Evolutionary conservation across 2,888 invertebrate genomes (phyloP).

Genomic region (Drosophila barbarae): DNA sequence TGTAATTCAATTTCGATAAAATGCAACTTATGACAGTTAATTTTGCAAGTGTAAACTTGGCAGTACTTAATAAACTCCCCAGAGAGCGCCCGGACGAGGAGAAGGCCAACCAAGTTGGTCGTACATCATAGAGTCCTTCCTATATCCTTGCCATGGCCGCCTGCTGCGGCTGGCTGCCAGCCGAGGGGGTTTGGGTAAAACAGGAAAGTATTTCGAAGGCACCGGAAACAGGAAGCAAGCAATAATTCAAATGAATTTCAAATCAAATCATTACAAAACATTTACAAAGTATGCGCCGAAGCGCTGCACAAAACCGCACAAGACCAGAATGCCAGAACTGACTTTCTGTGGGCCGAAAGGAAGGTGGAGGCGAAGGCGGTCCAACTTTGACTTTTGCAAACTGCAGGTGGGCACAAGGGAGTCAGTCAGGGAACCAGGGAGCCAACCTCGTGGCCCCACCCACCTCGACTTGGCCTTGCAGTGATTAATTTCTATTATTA

Average conservation of each 20-base stretch:
- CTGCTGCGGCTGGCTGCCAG: conserved; percentile 37
- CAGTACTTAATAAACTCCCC: conserved; percentile 71
- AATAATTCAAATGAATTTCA: conserved; percentile 79
- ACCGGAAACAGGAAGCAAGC: conserved; percentile 78
- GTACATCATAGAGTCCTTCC: conserved; percentile 66
- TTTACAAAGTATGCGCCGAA: conserved; percentile 73
- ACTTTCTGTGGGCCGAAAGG: neutral
- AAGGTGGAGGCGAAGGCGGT: neutral
- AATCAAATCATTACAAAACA: conserved; percentile 78
- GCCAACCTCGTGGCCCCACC: neutral
- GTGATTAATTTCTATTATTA: conserved; percentile 74
- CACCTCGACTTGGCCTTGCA: conserved; percentile 21
- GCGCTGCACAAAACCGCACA: conserved; percentile 70
- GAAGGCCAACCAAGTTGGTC: conserved; percentile 55
- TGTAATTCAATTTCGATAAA: neutral
- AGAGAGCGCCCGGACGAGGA: conserved; percentile 5
- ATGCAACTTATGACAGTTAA: neutral
- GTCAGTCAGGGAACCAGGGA: neutral
- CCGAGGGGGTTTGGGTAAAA: conserved; percentile 22
- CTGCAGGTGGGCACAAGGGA: conserved; percentile 30
- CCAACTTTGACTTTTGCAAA: conserved; percentile 38
- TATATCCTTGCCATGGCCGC: conserved; percentile 60
- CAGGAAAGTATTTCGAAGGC: conserved; percentile 75
- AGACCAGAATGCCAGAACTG: conserved; percentile 32
- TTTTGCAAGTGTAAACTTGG: conserved; percentile 42